These are phyloP conservation scores for Cyclina sinensis DNA, from an alignment of 1,140 invertebrate species.

Conservation along the genomic window DNA sequence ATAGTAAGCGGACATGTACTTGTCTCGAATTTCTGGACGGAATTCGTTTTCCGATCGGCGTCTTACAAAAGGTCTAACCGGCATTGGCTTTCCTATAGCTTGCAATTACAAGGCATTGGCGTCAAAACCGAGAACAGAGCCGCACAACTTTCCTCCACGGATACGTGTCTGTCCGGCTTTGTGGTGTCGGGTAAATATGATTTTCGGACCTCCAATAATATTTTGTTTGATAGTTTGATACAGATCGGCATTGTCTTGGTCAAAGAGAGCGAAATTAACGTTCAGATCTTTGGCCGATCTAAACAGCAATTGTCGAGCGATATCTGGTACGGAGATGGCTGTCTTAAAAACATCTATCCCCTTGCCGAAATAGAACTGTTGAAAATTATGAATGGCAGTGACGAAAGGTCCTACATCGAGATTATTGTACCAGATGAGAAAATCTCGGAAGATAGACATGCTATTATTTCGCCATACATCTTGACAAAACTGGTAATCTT, in stretches of 20 bases:
- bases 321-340: conserved; percentile 60
- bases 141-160: neutral
- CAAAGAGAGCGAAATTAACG: conserved; percentile 42
- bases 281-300: neutral
- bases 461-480: conserved; percentile 54
- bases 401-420: conserved; percentile 64
- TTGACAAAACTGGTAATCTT: conserved; percentile 66
- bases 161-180: conserved; percentile 32
- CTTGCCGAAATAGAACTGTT: conserved; percentile 59
- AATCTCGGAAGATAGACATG: conserved; percentile 68
- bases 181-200: conserved; percentile 53
- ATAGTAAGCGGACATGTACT: conserved; percentile 37
- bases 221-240: conserved; percentile 49
- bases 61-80: conserved; percentile 57
- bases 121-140: conserved; percentile 63
- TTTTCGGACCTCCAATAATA: conserved; percentile 46
- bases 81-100: conserved; percentile 66
- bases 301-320: conserved; percentile 53
- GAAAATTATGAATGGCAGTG: conserved; percentile 25
- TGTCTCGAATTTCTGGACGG: conserved; percentile 53
- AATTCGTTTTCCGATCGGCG: conserved; percentile 41
- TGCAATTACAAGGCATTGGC: conserved; percentile 67
- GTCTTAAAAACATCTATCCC: conserved; percentile 66
- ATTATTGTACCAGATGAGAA: conserved; percentile 71
- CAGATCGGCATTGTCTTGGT: conserved; percentile 47